A percentile compares a stretch with the other conserved stretches of the same genome.
These are phyloP conservation scores for Geodia barretti DNA, from an alignment of 37 sponge, comb jelly and placozoan species.

Conservation along the genomic window DNA sequence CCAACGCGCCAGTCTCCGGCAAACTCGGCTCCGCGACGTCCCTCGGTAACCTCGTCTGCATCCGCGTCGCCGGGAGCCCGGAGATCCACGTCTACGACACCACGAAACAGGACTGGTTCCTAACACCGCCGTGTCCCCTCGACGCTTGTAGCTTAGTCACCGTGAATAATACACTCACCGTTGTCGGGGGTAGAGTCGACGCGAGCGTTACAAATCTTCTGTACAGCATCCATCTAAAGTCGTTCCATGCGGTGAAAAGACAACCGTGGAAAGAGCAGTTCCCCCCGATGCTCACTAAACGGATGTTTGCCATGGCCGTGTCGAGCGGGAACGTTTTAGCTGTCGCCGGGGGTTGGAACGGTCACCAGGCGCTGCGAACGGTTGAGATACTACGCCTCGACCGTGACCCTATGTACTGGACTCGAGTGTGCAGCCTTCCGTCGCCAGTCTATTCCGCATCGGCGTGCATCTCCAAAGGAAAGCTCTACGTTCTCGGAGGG, in stretches of 20 bases:
- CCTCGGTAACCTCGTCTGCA: neutral
- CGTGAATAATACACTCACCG: neutral
- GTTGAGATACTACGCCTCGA: slow-evolving; percentile 6
- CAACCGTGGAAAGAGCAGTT: slow-evolving; percentile 1
- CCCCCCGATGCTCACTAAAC: slow-evolving; percentile 9
- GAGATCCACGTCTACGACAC: neutral
- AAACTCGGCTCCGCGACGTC: neutral
- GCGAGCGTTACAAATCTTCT: neutral
- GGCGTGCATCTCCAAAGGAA: neutral
- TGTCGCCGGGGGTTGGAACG: slow-evolving; percentile 21
- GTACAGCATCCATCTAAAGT: neutral
- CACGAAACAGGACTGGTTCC: neutral
- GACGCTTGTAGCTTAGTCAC: neutral
- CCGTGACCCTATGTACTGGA: neutral
- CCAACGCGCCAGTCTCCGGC: neutral
- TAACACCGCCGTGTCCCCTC: neutral
- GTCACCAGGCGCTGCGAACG: neutral
- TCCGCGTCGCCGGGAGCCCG: neutral
- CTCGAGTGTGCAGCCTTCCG: neutral
- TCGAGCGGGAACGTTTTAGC: neutral
- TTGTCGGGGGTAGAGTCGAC: neutral
- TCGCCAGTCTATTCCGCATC: neutral
- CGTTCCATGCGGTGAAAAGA: neutral
- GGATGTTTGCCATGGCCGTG: slow-evolving; percentile 11
- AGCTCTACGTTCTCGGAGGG: neutral